phyloP scores from a whole-genome alignment of 2,797 vertebrate species.

The Rachycentron canadum region DNA sequence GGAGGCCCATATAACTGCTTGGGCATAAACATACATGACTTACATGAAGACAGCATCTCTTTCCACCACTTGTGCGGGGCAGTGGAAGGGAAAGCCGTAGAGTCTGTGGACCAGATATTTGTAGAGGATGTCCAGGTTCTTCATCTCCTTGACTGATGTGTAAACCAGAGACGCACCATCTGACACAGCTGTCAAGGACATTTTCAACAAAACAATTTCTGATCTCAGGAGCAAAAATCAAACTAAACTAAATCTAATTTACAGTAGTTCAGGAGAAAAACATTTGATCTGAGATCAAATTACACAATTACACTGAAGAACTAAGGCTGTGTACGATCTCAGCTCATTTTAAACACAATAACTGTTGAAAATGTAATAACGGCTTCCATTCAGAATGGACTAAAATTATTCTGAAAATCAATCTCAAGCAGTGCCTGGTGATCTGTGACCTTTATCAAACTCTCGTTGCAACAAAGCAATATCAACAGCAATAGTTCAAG shows the following conservation, averaged over 20 bases:
- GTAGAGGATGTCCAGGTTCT: constrained; percentile 98
- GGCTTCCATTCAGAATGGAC: not conserved
- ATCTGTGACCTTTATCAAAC: constrained; percentile 29
- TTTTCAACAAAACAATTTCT: not conserved
- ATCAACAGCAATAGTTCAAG: constrained; percentile 13
- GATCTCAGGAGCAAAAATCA: not conserved
- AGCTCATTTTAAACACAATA: constrained; percentile 24
- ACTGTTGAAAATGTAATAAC: constrained; percentile 9
- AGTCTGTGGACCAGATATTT: constrained; percentile 98
- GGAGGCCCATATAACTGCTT: not conserved
- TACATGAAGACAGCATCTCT: constrained; percentile 99
- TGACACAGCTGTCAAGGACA: constrained; percentile 87
- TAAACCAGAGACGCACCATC: constrained; percentile 98
- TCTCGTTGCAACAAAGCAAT: constrained; percentile 43
- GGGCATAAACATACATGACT: constrained; percentile 68
- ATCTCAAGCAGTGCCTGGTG: not conserved
- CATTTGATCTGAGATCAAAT: not conserved
- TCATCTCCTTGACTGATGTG: constrained; percentile 99
- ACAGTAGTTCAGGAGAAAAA: not conserved
- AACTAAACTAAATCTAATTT: not conserved
- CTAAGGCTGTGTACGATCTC: not conserved
- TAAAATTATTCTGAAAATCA: constrained; percentile 27
- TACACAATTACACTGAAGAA: constrained; percentile 1
- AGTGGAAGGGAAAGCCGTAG: constrained; percentile 96
- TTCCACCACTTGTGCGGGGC: constrained; percentile 95